Evolutionary conservation across 2,888 invertebrate genomes (phyloP).

Genomic region (Macaria liturata): DNA sequence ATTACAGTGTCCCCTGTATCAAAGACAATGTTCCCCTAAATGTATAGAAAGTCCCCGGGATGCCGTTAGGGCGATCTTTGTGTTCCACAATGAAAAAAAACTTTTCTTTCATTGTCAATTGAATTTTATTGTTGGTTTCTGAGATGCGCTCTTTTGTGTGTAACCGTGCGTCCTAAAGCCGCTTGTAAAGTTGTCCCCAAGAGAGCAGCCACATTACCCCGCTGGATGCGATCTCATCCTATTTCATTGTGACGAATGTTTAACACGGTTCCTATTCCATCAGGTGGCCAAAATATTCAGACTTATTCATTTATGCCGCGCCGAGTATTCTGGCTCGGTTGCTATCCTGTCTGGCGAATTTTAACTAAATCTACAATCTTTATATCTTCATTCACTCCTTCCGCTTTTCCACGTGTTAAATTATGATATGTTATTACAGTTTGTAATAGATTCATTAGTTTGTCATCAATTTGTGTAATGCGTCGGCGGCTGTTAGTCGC

Average conservation of each 20-base stretch:
- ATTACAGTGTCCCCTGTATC: constrained; percentile 47
- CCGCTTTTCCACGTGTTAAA: constrained; percentile 40
- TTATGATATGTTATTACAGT: constrained; percentile 37
- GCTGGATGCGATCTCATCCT: constrained; percentile 70
- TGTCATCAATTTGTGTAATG: constrained; percentile 63
- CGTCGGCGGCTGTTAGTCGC: constrained; percentile 53
- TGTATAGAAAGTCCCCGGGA: constrained; percentile 69
- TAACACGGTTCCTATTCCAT: constrained; percentile 56
- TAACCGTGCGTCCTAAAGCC: constrained; percentile 78
- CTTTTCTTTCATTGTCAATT: constrained; percentile 77
- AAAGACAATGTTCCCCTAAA: constrained; percentile 73
- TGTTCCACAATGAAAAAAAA: constrained; percentile 57
- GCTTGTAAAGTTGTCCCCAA: constrained; percentile 65
- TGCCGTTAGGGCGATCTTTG: constrained; percentile 74
- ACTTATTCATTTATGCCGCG: constrained; percentile 60
- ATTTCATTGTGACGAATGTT: constrained; percentile 65
- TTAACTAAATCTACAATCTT: constrained; percentile 16
- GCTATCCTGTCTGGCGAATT: constrained; percentile 36
- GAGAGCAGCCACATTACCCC: constrained; percentile 78
- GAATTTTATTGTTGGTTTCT: constrained; percentile 82
- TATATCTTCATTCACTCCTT: constrained; percentile 38
- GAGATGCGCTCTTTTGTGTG: constrained; percentile 77
- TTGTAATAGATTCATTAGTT: constrained; percentile 52
- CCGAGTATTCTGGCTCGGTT: constrained; percentile 49
- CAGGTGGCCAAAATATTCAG: constrained; percentile 68